Base-by-base conservation (phyloP, 2,797 vertebrate species). In the Pitangus sulphuratus region DNA sequence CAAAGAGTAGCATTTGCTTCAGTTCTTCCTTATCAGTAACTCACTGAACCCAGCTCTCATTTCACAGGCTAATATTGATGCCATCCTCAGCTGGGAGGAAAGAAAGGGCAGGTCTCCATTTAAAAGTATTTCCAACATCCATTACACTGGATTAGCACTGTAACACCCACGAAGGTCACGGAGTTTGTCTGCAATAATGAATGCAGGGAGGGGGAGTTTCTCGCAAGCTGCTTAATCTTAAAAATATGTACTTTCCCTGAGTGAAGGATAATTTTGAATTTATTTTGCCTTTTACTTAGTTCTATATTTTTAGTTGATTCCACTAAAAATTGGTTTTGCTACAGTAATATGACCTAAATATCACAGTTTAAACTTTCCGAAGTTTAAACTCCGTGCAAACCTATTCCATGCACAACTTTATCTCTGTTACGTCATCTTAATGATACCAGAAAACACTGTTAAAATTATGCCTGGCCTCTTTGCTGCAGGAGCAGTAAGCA, bases 31-130 rank as follows among this genome's bases (percentile, higher is more conserved):
- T 58, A 90, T 28, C 76, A 70, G 84, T 40, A 54, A 45, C 64
- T 58, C 18, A 21, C 18, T 33, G 57, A 84, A 62, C 37, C 25
- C 39, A 58, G 40, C n/a, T 74, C 64, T 56, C 39, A 35, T 65
- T 89, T 87, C 56, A 74, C 76, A 57, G 0, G 0, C 53, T 64
- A 68, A 3, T 35, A 68, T 47, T 0, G 0, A 64, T 57, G 48
- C 40, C 1, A 2, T 39, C 50, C 62, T 78, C 45, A 81, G 50
- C 47, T 56, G 84, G 35, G 15, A 74, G 48, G 31, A 76, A 81
- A 92, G 47, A 53, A 81, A 17, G 61, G 60, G 24, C 31, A 93
- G 26, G 40, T n/a, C 42, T 74, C 77, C 0, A 57, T 31, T 76
- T 78, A 4, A 9, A 42, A 85, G 48, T 40, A 71, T 14, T 89